Evolutionary conservation across 2,888 invertebrate species (phyloP).

Genomic region (Rhaphigaster nebulosa): DNA sequence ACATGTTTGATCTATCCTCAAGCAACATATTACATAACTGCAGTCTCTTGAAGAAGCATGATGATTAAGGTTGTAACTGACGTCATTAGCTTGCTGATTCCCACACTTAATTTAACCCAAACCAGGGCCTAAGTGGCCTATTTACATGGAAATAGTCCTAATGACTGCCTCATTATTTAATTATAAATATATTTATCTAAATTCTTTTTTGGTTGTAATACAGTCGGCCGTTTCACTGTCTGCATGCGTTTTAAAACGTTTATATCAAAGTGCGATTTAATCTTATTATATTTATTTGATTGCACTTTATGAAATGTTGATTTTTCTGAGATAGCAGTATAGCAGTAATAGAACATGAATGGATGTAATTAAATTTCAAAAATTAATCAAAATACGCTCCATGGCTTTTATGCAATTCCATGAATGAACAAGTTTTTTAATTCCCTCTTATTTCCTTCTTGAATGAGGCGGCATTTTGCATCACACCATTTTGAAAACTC

Average conservation of each 20-base stretch:
- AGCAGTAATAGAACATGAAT: background rate
- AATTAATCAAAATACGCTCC: too few relatives aligned
- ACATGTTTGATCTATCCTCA: background rate
- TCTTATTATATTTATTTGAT: background rate
- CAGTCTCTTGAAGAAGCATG: background rate
- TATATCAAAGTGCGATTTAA: background rate
- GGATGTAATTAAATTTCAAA: background rate
- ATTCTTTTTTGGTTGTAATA: background rate
- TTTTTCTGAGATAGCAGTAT: background rate
- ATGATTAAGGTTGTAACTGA: background rate
- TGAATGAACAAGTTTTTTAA: background rate
- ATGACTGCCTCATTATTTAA: background rate
- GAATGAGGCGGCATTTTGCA: too few relatives aligned
- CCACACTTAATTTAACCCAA: conserved; percentile 7
- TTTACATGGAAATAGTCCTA: conserved; percentile 1
- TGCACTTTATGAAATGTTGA: background rate
- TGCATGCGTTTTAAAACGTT: background rate
- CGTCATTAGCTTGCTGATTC: background rate
- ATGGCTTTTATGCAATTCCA: background rate
- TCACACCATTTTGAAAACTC: too few relatives aligned
- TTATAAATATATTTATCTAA: background rate
- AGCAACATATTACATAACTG: background rate
- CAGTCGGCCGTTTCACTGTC: background rate
- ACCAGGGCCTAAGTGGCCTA: background rate
- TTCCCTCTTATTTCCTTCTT: too few relatives aligned